Evolutionary conservation across 1,140 invertebrate genomes (phyloP).

Genomic region (Platorchestia sp.): DNA sequence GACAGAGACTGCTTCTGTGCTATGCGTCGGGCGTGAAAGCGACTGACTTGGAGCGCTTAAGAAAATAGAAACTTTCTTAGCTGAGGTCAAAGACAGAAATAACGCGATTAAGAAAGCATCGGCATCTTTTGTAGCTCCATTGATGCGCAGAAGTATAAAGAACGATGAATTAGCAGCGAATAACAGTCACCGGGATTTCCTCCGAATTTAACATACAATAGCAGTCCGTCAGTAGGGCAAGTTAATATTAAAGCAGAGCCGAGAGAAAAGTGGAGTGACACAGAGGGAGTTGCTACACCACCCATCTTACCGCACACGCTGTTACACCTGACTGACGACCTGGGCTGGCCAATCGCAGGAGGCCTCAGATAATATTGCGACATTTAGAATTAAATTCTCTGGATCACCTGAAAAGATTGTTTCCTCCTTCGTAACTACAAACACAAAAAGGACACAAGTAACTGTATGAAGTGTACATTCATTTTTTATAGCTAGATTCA

Average conservation of each 20-base stretch:
- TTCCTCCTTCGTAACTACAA: not conserved
- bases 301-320: not conserved
- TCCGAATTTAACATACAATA: not conserved
- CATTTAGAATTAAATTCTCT: not conserved
- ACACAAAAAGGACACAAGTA: not conserved
- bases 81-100: not conserved
- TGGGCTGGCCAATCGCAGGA: not conserved
- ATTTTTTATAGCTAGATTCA: not conserved
- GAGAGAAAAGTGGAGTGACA: not conserved
- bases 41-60: not conserved
- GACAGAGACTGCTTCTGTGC: not conserved
- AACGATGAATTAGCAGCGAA: not conserved
- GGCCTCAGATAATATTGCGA: not conserved
- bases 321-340: not conserved
- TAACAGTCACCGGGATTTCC: not conserved
- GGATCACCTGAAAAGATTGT: not conserved
- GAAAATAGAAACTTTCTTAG: not conserved
- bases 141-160: not conserved
- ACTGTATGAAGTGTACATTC: not conserved
- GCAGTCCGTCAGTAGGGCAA: not conserved
- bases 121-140: not conserved
- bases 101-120: constrained; percentile 1
- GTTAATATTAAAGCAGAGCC: not conserved
- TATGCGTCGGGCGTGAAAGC: not conserved
- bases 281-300: not conserved